phyloP scores from a whole-genome alignment of 2,797 vertebrate genomes.

The Danio tinwini region DNA sequence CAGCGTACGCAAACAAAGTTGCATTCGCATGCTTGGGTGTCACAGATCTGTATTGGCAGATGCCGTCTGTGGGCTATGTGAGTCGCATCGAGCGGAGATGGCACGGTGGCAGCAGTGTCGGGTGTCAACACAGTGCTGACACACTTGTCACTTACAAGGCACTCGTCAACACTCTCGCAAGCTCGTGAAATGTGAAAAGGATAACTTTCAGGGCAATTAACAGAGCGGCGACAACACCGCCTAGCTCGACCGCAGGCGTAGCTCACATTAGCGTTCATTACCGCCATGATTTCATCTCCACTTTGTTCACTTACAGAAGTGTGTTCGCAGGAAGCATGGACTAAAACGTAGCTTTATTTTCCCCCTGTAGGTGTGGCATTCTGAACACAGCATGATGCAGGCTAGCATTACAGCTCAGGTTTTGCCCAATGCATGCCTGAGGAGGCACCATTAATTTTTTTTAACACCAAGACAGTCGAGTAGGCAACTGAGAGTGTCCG shows the following conservation, averaged over 20 bases:
- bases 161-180: slow-evolving; percentile 74
- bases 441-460: slow-evolving; percentile 75
- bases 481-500: slow-evolving; percentile 40
- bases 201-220: slow-evolving; percentile 67
- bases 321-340: slow-evolving; percentile 34
- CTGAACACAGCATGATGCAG: slow-evolving; percentile 40
- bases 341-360: slow-evolving; percentile 35
- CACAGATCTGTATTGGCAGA: slow-evolving; percentile 62
- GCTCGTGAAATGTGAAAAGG: slow-evolving; percentile 59
- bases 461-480: slow-evolving; percentile 60
- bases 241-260: slow-evolving; percentile 51
- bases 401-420: slow-evolving; percentile 46
- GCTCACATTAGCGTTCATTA: slow-evolving; percentile 58
- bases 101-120: slow-evolving; percentile 70
- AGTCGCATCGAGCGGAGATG: slow-evolving; percentile 56
- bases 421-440: slow-evolving; percentile 45
- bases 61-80: slow-evolving; percentile 54
- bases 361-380: slow-evolving; percentile 50
- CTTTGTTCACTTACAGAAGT: slow-evolving; percentile 53
- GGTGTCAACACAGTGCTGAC: slow-evolving; percentile 79
- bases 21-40: slow-evolving; percentile 30
- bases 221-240: slow-evolving; percentile 51
- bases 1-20: not conserved
- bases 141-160: slow-evolving; percentile 81
- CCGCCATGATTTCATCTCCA: slow-evolving; percentile 36